Evolutionary conservation across 2,113 vertebrate genomes (phyloP).

Genomic region (Bettongia penicillata): DNA sequence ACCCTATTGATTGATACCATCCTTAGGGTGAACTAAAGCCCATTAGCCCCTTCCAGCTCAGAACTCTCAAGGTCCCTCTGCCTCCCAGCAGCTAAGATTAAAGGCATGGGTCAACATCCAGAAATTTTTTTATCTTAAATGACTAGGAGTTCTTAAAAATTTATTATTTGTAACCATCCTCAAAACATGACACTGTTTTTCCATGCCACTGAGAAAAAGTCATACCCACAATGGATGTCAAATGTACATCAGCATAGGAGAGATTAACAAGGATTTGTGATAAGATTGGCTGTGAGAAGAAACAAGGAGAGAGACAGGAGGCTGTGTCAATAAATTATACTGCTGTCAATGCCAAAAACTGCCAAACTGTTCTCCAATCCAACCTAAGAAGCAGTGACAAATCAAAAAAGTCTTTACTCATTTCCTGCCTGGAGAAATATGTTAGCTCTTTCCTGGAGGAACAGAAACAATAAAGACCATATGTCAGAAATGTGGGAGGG

Average conservation of each 20-base stretch:
- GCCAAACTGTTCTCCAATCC: background rate
- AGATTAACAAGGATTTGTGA: background rate
- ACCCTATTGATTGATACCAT: background rate
- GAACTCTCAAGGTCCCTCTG: background rate
- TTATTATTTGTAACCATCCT: background rate
- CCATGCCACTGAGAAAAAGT: background rate
- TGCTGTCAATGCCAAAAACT: background rate
- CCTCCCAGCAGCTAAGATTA: background rate
- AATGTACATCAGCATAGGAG: background rate
- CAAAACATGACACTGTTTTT: background rate
- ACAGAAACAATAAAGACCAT: background rate
- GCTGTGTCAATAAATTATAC: background rate
- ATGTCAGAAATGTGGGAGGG: background rate
- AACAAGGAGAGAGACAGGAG: background rate
- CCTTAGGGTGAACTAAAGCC: background rate
- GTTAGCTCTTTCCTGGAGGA: background rate
- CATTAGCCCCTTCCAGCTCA: background rate
- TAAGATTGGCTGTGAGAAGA: background rate
- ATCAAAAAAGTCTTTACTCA: slow-evolving; percentile 28
- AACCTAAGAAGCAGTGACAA: background rate
- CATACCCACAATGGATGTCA: background rate
- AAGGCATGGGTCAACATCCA: background rate
- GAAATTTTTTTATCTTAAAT: background rate
- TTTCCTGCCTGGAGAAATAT: slow-evolving; percentile 29
- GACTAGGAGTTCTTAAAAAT: background rate